A percentile compares a stretch with the other conserved stretches of the same genome.
These are phyloP conservation scores for Nephrotoma appendiculata DNA, from an alignment of 2,888 invertebrate species.

Conservation along the genomic window DNA sequence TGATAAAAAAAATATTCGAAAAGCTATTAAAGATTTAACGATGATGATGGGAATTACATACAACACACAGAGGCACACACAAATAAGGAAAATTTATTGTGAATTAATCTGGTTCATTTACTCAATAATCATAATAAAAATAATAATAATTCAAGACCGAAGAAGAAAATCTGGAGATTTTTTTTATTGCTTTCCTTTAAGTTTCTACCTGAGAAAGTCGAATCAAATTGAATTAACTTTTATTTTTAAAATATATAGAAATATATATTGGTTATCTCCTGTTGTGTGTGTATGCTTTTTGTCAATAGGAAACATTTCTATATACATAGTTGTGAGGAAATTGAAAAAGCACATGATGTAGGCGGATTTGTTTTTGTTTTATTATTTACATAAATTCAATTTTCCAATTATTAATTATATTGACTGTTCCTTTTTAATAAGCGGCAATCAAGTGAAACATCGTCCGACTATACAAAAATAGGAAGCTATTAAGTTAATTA, in stretches of 20 bases:
- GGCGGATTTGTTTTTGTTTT: background rate
- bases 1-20: background rate
- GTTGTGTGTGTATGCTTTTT: background rate
- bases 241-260: background rate
- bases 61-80: background rate
- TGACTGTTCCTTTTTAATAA: background rate
- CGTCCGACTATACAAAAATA: too few species aligned
- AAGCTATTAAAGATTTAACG: background rate
- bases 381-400: background rate
- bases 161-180: background rate
- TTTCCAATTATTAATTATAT: background rate
- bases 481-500: too few species aligned
- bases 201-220: background rate
- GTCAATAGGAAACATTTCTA: background rate
- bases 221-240: background rate
- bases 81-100: background rate
- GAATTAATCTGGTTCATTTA: background rate
- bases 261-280: too few species aligned
- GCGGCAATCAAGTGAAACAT: too few species aligned
- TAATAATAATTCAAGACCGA: background rate
- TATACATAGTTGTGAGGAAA: background rate
- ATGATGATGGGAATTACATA: background rate
- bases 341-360: background rate
- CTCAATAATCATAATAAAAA: background rate
- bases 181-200: background rate